These are phyloP conservation scores for Physeter macrocephalus DNA, from an alignment of 2,113 vertebrate species.

Conservation along the genomic window DNA sequence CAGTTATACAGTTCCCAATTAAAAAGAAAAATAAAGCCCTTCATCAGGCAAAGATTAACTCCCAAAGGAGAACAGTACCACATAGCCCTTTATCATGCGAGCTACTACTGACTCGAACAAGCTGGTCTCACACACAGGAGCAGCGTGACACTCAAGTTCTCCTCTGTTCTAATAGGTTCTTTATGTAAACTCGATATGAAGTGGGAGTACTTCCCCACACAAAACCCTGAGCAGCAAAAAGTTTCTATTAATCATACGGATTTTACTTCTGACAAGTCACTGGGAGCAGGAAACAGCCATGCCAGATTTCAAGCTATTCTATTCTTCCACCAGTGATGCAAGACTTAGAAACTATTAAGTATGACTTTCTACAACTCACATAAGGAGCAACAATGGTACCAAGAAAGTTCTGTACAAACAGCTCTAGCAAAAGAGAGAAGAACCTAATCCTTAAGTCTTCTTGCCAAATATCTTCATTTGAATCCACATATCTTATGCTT, in stretches of 20 bases:
- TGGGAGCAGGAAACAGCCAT: not conserved
- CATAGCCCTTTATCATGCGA: constrained; percentile 11
- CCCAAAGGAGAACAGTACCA: constrained; percentile 4
- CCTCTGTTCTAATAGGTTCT: not conserved
- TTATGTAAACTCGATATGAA: not conserved
- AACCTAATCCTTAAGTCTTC: not conserved
- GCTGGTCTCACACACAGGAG: not conserved
- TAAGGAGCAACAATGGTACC: not conserved
- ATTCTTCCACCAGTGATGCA: constrained; percentile 24
- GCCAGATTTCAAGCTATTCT: not conserved
- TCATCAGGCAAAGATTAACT: constrained; percentile 45
- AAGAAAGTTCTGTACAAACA: constrained; percentile 5
- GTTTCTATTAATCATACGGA: not conserved
- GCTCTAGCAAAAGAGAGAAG: not conserved
- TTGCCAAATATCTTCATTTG: not conserved
- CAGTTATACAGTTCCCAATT: constrained; percentile 44
- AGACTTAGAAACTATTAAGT: constrained; percentile 42
- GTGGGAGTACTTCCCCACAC: not conserved
- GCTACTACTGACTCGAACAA: not conserved
- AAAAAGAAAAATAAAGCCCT: constrained; percentile 51
- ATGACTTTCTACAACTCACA: not conserved
- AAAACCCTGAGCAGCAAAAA: not conserved
- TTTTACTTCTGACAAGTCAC: not conserved
- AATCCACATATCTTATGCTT: not conserved
- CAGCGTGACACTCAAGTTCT: not conserved